Percentiles rank a stretch among this genome's conserved stretches.
Evolutionary conservation across 2,797 vertebrate genomes (phyloP).

Genomic region (Sciurus carolinensis): DNA sequence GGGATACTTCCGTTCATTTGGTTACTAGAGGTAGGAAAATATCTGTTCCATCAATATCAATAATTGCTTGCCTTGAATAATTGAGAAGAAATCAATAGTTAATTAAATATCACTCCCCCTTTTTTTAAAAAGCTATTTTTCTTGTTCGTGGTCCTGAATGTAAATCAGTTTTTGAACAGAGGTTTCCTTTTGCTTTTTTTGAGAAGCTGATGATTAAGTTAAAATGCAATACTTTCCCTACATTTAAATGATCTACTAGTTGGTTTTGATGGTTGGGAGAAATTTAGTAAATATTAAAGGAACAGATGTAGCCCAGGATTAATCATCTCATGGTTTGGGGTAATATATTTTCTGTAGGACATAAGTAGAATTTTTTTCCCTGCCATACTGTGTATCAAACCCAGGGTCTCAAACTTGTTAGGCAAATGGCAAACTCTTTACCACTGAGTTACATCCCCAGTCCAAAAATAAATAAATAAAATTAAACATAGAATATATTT

Average conservation of each 20-base stretch:
- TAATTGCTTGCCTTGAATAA: slow-evolving; percentile 85
- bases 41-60: slow-evolving; percentile 78
- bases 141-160: slow-evolving; percentile 77
- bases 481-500: slow-evolving; percentile 31
- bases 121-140: slow-evolving; percentile 74
- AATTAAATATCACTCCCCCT: slow-evolving; percentile 84
- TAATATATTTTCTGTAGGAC: slow-evolving; percentile 51
- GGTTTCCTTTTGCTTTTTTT: slow-evolving; percentile 47
- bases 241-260: slow-evolving; percentile 69
- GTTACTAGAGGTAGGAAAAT: slow-evolving; percentile 63
- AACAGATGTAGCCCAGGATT: slow-evolving; percentile 52
- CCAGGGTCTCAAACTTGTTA: too few relatives aligned
- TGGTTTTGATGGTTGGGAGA: slow-evolving; percentile 47
- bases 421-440: too few relatives aligned
- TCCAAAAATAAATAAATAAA: background rate
- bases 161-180: slow-evolving; percentile 76
- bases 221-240: slow-evolving; percentile 68
- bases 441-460: background rate
- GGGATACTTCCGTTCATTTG: slow-evolving; percentile 76
- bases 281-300: slow-evolving; percentile 58
- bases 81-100: slow-evolving; percentile 85
- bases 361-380: background rate
- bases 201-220: slow-evolving; percentile 59
- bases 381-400: too few relatives aligned
- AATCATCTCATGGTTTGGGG: slow-evolving; percentile 27